Evolutionary conservation across 2,888 invertebrate genomes (phyloP).

Genomic region (Drosophila pseudotalamancana): DNA sequence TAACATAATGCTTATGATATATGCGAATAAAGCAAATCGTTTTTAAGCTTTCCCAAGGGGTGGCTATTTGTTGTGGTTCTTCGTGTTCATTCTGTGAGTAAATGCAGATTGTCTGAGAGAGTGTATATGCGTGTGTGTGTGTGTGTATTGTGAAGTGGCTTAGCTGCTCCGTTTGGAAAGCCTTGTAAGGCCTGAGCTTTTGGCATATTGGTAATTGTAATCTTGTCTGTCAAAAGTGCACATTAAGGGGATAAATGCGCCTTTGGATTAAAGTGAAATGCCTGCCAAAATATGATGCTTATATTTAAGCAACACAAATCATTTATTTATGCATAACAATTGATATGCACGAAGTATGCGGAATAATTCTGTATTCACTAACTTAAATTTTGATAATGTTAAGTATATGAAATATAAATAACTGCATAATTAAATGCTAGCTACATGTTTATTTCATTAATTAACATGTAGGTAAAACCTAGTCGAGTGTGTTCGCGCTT

Average conservation of each 20-base stretch:
- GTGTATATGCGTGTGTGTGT: constrained; percentile 6
- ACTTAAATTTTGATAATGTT: too few relatives aligned
- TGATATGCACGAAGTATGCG: too few relatives aligned
- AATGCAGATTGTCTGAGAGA: constrained; percentile 9
- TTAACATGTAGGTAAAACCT: too few relatives aligned
- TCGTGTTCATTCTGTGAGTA: not conserved
- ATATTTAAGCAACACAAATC: not conserved
- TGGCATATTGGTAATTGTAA: constrained; percentile 40
- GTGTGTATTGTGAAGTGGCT: constrained; percentile 36
- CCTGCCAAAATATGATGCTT: not conserved
- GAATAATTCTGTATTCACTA: too few relatives aligned
- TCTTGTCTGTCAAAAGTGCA: constrained; percentile 7
- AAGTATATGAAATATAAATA: too few relatives aligned
- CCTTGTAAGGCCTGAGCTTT: not conserved
- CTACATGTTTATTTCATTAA: too few relatives aligned
- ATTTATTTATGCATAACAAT: not conserved
- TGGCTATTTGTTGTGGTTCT: constrained; percentile 33
- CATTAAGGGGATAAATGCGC: not conserved
- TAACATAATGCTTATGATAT: constrained; percentile 77
- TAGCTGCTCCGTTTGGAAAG: constrained; percentile 28
- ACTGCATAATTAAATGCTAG: too few relatives aligned
- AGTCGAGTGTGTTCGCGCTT: too few relatives aligned
- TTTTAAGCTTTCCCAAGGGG: constrained; percentile 32
- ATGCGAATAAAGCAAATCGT: constrained; percentile 60
- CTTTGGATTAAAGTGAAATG: not conserved